These are phyloP conservation scores for Crotophaga sulcirostris DNA, from an alignment of 2,113 vertebrate species.

Conservation along the genomic window DNA sequence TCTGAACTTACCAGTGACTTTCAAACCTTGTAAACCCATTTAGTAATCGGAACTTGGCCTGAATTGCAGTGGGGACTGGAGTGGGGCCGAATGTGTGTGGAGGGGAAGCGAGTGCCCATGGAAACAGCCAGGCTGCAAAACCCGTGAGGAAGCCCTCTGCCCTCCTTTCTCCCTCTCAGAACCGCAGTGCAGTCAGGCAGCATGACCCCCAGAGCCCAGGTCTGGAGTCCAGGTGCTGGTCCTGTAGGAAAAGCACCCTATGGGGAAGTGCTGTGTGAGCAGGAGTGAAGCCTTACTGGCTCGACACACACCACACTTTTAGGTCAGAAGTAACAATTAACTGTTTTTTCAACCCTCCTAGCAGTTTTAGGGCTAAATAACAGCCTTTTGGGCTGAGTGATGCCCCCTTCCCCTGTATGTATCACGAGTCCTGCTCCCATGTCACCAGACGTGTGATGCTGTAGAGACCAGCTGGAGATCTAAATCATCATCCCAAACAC, in stretches of 20 bases:
- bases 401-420: not conserved
- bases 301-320: not conserved
- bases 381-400: not conserved
- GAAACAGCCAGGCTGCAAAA: not conserved
- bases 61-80: not conserved
- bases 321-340: not conserved
- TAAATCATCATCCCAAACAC: not conserved
- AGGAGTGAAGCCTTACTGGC: not conserved
- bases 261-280: not conserved
- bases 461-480: not conserved
- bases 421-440: not conserved
- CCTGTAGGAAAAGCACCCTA: not conserved
- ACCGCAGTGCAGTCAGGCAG: not conserved
- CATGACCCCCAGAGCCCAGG: not conserved
- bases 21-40: not conserved
- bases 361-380: not conserved
- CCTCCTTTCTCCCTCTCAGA: not conserved
- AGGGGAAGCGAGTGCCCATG: not conserved
- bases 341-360: not conserved
- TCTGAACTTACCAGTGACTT: not conserved
- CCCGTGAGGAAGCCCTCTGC: not conserved
- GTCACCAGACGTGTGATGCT: not conserved
- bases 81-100: no score
- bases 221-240: not conserved
- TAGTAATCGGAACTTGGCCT: not conserved